phyloP scores from a whole-genome alignment of 2,113 vertebrate genomes.

The Aspidoscelis tigris region DNA sequence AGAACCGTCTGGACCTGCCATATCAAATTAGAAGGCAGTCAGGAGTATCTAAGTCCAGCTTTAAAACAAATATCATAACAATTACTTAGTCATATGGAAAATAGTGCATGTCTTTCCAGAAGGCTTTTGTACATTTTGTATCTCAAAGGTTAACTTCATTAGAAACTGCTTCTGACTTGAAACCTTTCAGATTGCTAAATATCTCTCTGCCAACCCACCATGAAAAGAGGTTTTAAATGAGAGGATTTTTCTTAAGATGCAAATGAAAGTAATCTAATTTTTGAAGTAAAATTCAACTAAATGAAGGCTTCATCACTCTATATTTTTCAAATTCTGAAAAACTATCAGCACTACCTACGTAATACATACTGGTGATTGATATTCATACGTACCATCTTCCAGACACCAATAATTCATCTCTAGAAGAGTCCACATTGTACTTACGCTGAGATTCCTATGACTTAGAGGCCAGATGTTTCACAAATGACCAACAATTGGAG shows the following conservation, averaged over 20 bases:
- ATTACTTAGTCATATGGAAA: constrained; percentile 80
- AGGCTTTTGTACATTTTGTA: constrained; percentile 73
- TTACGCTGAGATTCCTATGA: constrained; percentile 77
- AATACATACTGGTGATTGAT: constrained; percentile 12
- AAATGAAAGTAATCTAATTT: constrained; percentile 74
- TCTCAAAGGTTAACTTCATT: constrained; percentile 77
- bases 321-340: constrained; percentile 51
- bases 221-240: constrained; percentile 66
- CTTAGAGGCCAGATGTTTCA: constrained; percentile 90
- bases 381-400: constrained; percentile 9
- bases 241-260: constrained; percentile 64
- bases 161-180: constrained; percentile 73
- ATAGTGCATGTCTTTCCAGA: constrained; percentile 73
- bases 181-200: constrained; percentile 71
- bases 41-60: constrained; percentile 79
- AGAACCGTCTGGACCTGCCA: constrained; percentile 72
- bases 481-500: constrained; percentile 91
- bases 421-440: constrained; percentile 65
- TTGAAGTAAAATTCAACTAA: constrained; percentile 61
- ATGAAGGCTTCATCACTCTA: constrained; percentile 58
- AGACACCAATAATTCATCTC: constrained; percentile 48
- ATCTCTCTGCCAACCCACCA: constrained; percentile 71
- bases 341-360: constrained; percentile 41
- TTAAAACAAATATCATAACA: constrained; percentile 81
- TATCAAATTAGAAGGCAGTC: constrained; percentile 79